A percentile compares a stretch with the other conserved stretches of the same genome.
Conservation (phyloP, 2,888 invertebrate genomes). For the Tetragnatha montana region DNA sequence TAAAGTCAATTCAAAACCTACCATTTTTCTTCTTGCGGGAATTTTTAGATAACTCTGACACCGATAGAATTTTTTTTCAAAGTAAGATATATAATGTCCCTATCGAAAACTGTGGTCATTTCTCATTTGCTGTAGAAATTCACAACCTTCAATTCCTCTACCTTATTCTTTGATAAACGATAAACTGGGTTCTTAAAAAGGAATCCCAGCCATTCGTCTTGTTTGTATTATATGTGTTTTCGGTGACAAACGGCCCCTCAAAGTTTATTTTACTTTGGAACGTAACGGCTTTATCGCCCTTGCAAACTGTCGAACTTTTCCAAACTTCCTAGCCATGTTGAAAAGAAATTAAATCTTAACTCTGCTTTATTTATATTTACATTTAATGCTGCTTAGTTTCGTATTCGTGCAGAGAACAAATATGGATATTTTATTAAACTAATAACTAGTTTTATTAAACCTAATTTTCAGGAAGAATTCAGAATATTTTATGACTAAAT, state of each 20-base stretch:
- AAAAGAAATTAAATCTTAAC: too few relatives aligned
- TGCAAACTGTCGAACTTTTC: background rate
- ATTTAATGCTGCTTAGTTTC: too few relatives aligned
- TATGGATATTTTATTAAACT: too few relatives aligned
- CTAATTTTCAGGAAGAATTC: too few relatives aligned
- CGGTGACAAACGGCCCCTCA: background rate
- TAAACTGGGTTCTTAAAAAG: slow-evolving; percentile 36
- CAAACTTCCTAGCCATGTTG: too few relatives aligned
- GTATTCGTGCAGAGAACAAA: too few relatives aligned
- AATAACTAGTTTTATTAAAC: too few relatives aligned
- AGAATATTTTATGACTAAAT: too few relatives aligned
- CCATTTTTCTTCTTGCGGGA: slow-evolving; percentile 2
- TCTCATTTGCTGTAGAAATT: slow-evolving; percentile 27
- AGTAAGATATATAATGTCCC: slow-evolving; percentile 7
- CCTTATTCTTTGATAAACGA: slow-evolving; percentile 51
- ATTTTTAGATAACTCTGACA: slow-evolving; percentile 17
- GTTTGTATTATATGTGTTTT: slow-evolving; percentile 30
- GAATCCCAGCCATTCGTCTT: slow-evolving; percentile 41
- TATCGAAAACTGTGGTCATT: slow-evolving; percentile 19
- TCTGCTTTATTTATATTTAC: too few relatives aligned
- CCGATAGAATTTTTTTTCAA: slow-evolving; percentile 20
- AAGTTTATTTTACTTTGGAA: background rate
- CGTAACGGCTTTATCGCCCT: background rate
- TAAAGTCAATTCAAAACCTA: too few relatives aligned
- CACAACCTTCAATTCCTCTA: slow-evolving; percentile 13